Evolutionary conservation across 2,113 vertebrate species (phyloP), one percentile per base, ranked within the genome.

Genomic region (Microtus pennsylvanicus): DNA sequence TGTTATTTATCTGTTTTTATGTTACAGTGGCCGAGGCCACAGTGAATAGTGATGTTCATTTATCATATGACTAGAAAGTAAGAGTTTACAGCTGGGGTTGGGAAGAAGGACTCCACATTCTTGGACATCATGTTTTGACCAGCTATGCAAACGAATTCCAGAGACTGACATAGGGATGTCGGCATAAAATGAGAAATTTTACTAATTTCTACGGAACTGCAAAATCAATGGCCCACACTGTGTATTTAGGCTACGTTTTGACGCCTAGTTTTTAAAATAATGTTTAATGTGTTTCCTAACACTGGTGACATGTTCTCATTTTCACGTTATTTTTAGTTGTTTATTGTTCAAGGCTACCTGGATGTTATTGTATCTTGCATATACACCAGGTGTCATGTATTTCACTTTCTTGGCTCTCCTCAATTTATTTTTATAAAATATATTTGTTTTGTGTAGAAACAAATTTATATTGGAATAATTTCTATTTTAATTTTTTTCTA

Each of bases 271-370:
- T 94, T 95, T 52, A 22, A 96, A 89, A 92, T 76, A 88, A 83
- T 3, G 80, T 95, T 80, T 35, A 24, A 24, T 82, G 45, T 93
- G 63, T 97, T 96, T 97, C 94, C 87, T 81, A 92, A 94, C 70
- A 90, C 33, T 61, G 4, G 91, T 70, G 45, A 38, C 50, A 26
- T 91, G 42, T 70, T 94, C 91, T 3, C 52, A 33, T 87, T 92
- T 83, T 90, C 33, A 86, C 63, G 17, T n/a, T 94, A 96, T 81
- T 96, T 96, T 96, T n/a, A 87, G 26, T 93, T 95, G 69, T 70
- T 96, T 92, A 24, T 45, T 45, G 45, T 91, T 92, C n/a, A 90
- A 94, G 86, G 75, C 17, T 83, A 87, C 63, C 12, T 90, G 33
- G 45, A 70, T 78, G 21, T 19, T 90, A 35, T 90, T 94, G 93